Evolutionary conservation across 2,888 invertebrate species (phyloP), one percentile per base, ranked within the genome.

Genomic region (Stenotaenia linearis): DNA sequence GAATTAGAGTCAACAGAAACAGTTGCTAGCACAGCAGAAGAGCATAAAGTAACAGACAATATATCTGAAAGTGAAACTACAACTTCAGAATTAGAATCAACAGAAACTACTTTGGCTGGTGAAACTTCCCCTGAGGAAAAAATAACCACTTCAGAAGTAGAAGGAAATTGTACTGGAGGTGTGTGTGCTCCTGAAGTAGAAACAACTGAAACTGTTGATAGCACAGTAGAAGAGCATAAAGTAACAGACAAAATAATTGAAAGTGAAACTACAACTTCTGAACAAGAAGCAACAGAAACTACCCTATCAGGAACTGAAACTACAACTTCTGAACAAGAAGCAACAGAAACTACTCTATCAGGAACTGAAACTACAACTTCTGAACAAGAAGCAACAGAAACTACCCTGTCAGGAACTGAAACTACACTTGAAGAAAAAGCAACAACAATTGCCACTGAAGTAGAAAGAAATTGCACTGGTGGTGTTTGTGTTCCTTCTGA

Each of bases 121-220:
- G 9, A 4, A 32, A 81, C 74, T 81, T 30, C 32, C 4, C 50
- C 23, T 74, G 35, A 28, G 61, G 78, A 37, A 76, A 69, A 77
- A 75, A 77, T 25, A 7, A n/a, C 7, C 12, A 50, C 32, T 32
- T 6, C 32, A 32, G 32, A 4, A 6, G 32, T 6, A 32, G 32
- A 32, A 32, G 9, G 32, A 9, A 32, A 9, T 32, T 6, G 32
- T 32, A 32, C 4, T 6, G 9, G 32, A 32, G 9, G 32, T 32
- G 32, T 6, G n/a, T n/a, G n/a, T n/a, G n/a, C n/a, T n/a, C 12
- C 45, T 45, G 45, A 45, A 45, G 12, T 7, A 45, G 45, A 45
- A 18, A 18, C n/a, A 45, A 18, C 45, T 45, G 45, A 15, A 45
- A 45, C 15, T 7, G 18, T 12, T 45, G 45, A 3, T 4, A n/a